Conservation (phyloP, 2,888 invertebrate species). For the Monoplex corrugatus region DNA sequence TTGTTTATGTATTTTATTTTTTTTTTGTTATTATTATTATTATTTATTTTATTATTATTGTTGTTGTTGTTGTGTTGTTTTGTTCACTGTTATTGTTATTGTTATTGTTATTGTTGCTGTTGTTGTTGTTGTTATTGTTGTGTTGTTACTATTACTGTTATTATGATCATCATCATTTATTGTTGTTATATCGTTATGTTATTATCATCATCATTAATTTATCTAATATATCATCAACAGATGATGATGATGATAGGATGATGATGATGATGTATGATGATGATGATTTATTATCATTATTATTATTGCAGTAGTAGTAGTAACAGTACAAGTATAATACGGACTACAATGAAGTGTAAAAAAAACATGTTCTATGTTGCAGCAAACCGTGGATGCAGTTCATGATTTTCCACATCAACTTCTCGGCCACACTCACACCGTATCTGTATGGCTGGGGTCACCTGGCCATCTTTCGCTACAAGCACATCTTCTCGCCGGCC, state of each 20-base stretch:
- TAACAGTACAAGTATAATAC: no score
- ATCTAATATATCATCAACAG: background rate
- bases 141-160: conserved; percentile 4
- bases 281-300: no score
- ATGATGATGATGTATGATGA: no score
- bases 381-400: conserved; percentile 80
- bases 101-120: background rate
- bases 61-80: background rate
- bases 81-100: background rate
- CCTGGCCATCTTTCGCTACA: conserved; percentile 90
- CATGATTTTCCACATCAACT: conserved; percentile 90
- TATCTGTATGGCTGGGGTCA: no score
- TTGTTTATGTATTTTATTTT: background rate
- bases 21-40: background rate
- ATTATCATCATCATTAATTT: background rate
- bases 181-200: background rate
- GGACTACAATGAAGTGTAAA: no score
- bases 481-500: conserved; percentile 87
- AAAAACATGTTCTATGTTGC: background rate
- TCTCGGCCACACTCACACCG: conserved; percentile 93
- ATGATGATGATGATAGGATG: no score
- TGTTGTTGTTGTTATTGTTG: background rate
- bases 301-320: no score
- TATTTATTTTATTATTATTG: no score
- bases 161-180: conserved; percentile 32